Base-by-base conservation (phyloP, 37 sponge, comb jelly and placozoan species). In the Aphrocallistes beatrix region DNA sequence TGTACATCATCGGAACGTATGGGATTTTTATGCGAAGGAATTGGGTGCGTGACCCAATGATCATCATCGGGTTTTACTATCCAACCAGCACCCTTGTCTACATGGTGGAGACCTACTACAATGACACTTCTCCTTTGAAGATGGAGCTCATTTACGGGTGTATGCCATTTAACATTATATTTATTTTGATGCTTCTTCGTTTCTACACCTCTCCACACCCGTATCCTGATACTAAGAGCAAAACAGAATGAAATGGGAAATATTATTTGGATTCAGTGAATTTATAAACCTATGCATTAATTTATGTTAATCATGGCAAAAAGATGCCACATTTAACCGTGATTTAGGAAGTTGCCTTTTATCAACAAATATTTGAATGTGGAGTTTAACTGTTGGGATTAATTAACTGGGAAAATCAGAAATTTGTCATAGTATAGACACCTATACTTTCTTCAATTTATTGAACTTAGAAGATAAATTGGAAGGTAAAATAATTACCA, bases 81-180 rank as follows among this genome's bases (percentile, higher is more conserved):
- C 75, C n/a, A 21, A 60, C 75, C 10, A 60, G 28, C 10, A 32
- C 75, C 3, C 10, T 13, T 13, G 75, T 60, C 28, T 60, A 60
- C n/a, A 60, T 60, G 10, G 75, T 60, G n/a, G 75, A 60, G 75
- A 60, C 75, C 21, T 60, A 19, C 34, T 60, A 60, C n/a, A 60
- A 60, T 60, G 75, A 60, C 75, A 19, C 25, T 32, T 60, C 75
- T 60, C 75, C 75, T 19, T 25, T 32, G 17, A 60, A 60, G 21
- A 60, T 28, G 34, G 8, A 3, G n/a, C 34, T 60, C 10, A 60
- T 60, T 13, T 60, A 60, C 75, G 25, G 32, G 3, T 32, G 28
- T 60, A 13, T 60, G 1, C 75, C 75, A 19, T 60, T 60, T 60
- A 30, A 25, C n/a, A 30, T 60, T 60, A 60, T 60, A 19, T 30